Conservation (phyloP, 2,888 invertebrate genomes). For the Amphipoea lucens region DNA sequence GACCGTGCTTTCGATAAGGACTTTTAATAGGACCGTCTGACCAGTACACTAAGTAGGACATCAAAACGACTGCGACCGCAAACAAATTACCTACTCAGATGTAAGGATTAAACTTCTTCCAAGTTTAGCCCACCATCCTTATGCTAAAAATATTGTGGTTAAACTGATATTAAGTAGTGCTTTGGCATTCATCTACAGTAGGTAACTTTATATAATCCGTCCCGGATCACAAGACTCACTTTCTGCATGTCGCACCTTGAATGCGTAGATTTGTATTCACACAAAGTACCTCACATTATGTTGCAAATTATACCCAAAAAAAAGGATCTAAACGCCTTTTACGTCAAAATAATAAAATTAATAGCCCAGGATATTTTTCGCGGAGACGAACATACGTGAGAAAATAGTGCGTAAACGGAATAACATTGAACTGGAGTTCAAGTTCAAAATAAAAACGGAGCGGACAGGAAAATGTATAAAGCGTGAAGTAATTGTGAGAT, state of each 20-base stretch:
- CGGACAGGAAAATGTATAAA: conserved; percentile 51
- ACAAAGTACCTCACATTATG: conserved; percentile 1
- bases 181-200: conserved; percentile 49
- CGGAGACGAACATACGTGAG: conserved; percentile 29
- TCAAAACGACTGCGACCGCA: neutral
- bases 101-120: neutral
- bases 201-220: conserved; percentile 28
- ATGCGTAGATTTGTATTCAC: conserved; percentile 43
- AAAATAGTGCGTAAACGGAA: conserved; percentile 2
- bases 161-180: conserved; percentile 38
- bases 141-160: conserved; percentile 23
- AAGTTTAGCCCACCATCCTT: neutral
- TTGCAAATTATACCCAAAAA: conserved; percentile 15
- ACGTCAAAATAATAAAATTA: conserved; percentile 19
- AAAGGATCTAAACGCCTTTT: conserved; percentile 25
- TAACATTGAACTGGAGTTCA: conserved; percentile 59
- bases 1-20: neutral
- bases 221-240: conserved; percentile 16
- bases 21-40: neutral
- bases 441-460: conserved; percentile 45
- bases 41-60: neutral
- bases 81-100: neutral
- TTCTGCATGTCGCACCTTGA: conserved; percentile 41
- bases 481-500: conserved; percentile 34
- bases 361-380: conserved; percentile 37